Base-by-base conservation (phyloP, 2,113 vertebrate species). In the Alethe castanea region DNA sequence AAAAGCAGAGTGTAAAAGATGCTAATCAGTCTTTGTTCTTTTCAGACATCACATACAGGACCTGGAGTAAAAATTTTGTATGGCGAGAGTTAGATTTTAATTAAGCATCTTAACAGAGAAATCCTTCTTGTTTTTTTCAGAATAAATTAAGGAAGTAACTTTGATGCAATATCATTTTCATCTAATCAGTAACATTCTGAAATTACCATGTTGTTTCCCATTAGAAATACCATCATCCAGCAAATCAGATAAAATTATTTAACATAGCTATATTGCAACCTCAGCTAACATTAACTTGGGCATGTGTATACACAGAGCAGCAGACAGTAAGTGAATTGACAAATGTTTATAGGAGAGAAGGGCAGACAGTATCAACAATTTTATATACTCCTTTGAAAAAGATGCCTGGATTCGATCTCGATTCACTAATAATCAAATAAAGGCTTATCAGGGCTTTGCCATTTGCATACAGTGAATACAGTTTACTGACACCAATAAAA, bases 191-290 rank as follows among this genome's bases (percentile, higher is more conserved):
- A 98, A 92, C 97, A 97, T 98, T 97, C 98, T 97, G 95, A 98
- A 98, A 98, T 98, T 98, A 98, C 97, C 98, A 97, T 98, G 98
- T 98, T 98, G 97, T 98, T 98, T 98, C 97, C 97, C 96, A 97
- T 97, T 97, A 97, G 97, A 98, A 98, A 97, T 95, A 97, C 96
- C 96, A 97, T 98, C 97, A 97, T 73, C 91, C 98, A 97, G 96
- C 97, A 97, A 97, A 98, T 98, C 97, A 97, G 97, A 98, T 98
- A 97, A 95, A 81, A 94, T 96, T 79, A 93, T 96, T 96, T 93
- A 93, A 98, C 96, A 73, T 42, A 93, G 91, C 93, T 96, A 7
- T 92, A 96, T 83, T 94, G 96, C 96, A 97, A 14, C 95, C 96
- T 97, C 93, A 95, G 95, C 97, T 97, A 96, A 96, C 96, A 44